Conservation (phyloP, 2,797 vertebrate species). For the Phrynocephalus guinanensis region DNA sequence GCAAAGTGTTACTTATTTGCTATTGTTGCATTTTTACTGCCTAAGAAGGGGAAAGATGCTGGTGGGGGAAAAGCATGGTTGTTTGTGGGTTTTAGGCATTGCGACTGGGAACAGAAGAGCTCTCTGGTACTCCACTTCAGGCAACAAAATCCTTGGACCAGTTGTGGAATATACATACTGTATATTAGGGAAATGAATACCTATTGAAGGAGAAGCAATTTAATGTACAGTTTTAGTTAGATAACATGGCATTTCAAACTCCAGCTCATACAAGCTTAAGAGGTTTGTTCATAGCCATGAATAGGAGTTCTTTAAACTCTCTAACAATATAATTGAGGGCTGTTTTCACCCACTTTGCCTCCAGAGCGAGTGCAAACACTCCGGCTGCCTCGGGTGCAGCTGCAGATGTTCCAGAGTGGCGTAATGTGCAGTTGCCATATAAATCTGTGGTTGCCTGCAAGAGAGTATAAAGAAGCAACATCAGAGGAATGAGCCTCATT, state of each 20-base stretch:
- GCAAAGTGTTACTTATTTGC: neutral
- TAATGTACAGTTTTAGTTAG: neutral
- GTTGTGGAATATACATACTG: neutral
- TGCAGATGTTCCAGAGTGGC: slow-evolving; percentile 97
- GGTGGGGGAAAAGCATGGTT: no score
- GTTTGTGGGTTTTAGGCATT: no score
- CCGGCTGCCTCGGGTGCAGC: slow-evolving; percentile 97
- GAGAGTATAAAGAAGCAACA: slow-evolving; percentile 59
- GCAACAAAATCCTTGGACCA: neutral
- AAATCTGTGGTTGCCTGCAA: slow-evolving; percentile 97
- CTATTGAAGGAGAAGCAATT: neutral
- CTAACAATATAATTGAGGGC: slow-evolving; percentile 13
- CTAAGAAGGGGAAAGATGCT: neutral
- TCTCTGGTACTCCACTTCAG: neutral
- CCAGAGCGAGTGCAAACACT: slow-evolving; percentile 95
- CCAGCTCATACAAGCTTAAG: neutral
- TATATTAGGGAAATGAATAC: neutral
- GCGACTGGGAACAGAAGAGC: neutral
- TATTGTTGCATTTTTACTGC: no score
- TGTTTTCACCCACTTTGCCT: slow-evolving; percentile 93
- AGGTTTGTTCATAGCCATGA: neutral
- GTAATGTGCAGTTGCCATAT: slow-evolving; percentile 97
- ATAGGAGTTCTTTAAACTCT: neutral
- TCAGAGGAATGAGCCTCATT: slow-evolving; percentile 20
- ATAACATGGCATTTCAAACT: neutral